phyloP scores from a whole-genome alignment of 1,140 invertebrate species.

The Drosophila fuyamai region DNA sequence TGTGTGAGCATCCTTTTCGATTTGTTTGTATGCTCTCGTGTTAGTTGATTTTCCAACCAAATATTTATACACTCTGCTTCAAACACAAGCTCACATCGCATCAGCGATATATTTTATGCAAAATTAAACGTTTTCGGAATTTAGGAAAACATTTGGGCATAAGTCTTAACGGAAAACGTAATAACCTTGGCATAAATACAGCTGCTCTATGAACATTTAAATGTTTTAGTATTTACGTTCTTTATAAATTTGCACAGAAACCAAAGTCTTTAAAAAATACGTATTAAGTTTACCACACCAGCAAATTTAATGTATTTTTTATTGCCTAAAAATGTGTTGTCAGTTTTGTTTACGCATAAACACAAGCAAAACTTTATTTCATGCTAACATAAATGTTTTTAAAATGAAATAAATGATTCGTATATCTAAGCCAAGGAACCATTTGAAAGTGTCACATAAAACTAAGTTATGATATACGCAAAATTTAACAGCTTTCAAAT shows the following conservation, averaged over 20 bases:
- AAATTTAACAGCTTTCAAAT: no score
- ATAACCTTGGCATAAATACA: not conserved
- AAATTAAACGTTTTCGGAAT: constrained; percentile 48
- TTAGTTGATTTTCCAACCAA: constrained; percentile 47
- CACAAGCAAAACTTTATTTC: not conserved
- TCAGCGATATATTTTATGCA: constrained; percentile 43
- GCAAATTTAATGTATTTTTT: no score
- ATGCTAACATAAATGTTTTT: not conserved
- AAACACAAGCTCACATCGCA: not conserved
- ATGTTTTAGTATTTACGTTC: not conserved
- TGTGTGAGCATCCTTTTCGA: constrained; percentile 42
- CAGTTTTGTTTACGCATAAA: not conserved
- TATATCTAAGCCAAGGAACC: not conserved
- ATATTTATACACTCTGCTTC: constrained; percentile 53
- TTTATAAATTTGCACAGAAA: not conserved
- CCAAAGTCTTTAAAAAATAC: not conserved
- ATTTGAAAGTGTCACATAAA: not conserved
- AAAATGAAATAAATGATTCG: not conserved
- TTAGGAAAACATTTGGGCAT: constrained; percentile 9
- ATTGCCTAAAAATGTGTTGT: not conserved
- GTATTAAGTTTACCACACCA: not conserved
- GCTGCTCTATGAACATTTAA: not conserved
- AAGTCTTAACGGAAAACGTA: not conserved
- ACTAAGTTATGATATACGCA: no score
- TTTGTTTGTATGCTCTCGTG: constrained; percentile 48